phyloP scores from a whole-genome alignment of 2,888 invertebrate species.

The Reticulitermes lucifugus region DNA sequence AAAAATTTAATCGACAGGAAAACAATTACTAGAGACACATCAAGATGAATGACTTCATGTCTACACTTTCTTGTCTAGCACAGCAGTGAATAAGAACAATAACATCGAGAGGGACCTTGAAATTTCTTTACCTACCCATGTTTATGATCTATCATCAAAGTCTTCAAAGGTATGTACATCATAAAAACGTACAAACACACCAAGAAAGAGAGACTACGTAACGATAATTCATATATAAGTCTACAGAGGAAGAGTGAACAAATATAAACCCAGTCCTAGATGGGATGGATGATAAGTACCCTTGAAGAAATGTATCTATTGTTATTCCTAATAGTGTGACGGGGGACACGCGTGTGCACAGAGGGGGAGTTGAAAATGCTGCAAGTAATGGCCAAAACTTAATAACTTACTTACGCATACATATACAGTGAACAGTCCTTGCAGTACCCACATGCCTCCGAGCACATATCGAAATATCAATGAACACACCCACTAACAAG shows the following conservation, averaged over 20 bases:
- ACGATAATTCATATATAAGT: neutral
- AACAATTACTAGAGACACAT: neutral
- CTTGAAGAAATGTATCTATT: neutral
- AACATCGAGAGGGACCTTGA: neutral
- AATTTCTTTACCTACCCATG: neutral
- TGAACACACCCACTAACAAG: neutral
- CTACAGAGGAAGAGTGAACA: neutral
- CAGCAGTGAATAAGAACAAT: neutral
- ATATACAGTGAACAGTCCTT: neutral
- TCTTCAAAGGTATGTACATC: neutral
- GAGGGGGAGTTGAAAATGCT: neutral
- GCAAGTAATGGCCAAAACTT: neutral
- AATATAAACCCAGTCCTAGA: too few species aligned
- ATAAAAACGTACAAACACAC: neutral
- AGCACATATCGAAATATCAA: neutral
- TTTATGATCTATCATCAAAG: constrained; percentile 6
- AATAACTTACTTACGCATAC: neutral
- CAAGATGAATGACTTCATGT: neutral
- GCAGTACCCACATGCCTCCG: neutral
- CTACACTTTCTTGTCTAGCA: neutral
- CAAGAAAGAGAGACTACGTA: neutral
- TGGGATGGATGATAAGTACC: too few species aligned
- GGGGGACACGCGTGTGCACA: neutral
- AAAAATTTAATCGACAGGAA: neutral
- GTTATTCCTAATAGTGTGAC: neutral